These are phyloP conservation scores for Pemphigus obesinymphae DNA, from an alignment of 1,140 invertebrate species.

Conservation along the genomic window DNA sequence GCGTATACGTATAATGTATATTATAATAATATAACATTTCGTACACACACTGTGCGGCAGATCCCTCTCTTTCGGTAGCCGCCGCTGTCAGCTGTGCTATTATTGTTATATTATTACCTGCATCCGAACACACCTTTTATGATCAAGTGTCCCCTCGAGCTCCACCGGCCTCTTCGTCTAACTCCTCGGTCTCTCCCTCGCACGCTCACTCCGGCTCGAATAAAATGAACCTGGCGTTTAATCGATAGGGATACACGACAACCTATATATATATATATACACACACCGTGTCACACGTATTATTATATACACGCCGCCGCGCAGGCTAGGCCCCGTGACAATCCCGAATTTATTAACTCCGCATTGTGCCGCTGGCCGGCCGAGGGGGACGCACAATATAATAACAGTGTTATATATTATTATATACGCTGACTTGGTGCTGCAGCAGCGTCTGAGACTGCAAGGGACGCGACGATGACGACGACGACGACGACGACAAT, in stretches of 20 bases:
- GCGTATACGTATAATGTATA: too few species aligned
- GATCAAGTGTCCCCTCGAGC: constrained; percentile 30
- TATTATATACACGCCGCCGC: background rate
- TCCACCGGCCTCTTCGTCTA: too few species aligned
- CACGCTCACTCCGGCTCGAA: background rate
- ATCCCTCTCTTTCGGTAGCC: constrained; percentile 4
- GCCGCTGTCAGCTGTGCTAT: background rate
- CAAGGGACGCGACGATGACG: background rate
- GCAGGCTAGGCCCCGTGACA: background rate
- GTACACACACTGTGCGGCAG: background rate
- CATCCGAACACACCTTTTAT: constrained; percentile 6
- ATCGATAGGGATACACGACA: constrained; percentile 18
- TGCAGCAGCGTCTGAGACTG: background rate
- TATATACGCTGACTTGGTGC: background rate
- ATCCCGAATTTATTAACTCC: constrained; percentile 37
- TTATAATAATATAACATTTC: too few species aligned
- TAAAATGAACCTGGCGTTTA: constrained; percentile 40
- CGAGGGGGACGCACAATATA: background rate
- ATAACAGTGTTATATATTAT: background rate
- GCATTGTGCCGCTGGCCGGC: background rate
- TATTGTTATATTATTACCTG: constrained; percentile 28
- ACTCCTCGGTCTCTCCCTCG: background rate
- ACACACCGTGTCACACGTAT: background rate
- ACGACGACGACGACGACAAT: background rate
- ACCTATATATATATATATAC: too few species aligned